Base-by-base conservation (phyloP, 2,888 invertebrate genomes). In the Ellobium chinense region DNA sequence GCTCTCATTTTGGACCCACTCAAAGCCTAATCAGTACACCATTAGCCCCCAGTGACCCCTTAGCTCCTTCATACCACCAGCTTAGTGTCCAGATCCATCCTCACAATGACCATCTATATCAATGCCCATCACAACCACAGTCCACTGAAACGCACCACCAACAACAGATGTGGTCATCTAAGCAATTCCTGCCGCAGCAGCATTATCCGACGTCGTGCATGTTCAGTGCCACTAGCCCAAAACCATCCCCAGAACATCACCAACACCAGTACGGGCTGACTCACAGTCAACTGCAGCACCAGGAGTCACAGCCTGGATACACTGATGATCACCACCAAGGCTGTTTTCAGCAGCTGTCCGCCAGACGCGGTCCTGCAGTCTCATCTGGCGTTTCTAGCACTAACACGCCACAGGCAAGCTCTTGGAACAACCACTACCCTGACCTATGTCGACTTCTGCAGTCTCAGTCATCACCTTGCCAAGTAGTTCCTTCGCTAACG, bases 401-500 rank as follows among this genome's bases (percentile, higher is more conserved):
- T 2, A 21, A 29, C 12, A n/a, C 34, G 31, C 12, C 31, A n/a
- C 31, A 2, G 46, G 1, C 27, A 5, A 74, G 9, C 18, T 4
- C 63, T 31, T n/a, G 31, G 9, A 74, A 9, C 29, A 12, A 39
- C 39, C 37, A 34, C 18, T 66, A 54, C 34, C 76, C 56, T 4
- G 29, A 66, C 27, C 56, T 34, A 36, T 31, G 34, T 1, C 56
- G 24, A 12, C 27, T 56, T 1, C 56, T 76, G 1, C 54, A 24
- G 36, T 34, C 66, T 24, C 66, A 76, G 1, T 29, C 46, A 14
- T 36, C 56, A 9, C 66, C 66, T 7, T 62, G 46, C 21, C 74
- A 74, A n/a, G 74, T 74, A 21, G 74, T 74, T 18, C 74, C 74
- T 31, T 74, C 74, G 14, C 18, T 74, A 31, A 56, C 24, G 27